Evolutionary conservation across 2,797 vertebrate genomes (phyloP).

Genomic region (Octomys mimax): DNA sequence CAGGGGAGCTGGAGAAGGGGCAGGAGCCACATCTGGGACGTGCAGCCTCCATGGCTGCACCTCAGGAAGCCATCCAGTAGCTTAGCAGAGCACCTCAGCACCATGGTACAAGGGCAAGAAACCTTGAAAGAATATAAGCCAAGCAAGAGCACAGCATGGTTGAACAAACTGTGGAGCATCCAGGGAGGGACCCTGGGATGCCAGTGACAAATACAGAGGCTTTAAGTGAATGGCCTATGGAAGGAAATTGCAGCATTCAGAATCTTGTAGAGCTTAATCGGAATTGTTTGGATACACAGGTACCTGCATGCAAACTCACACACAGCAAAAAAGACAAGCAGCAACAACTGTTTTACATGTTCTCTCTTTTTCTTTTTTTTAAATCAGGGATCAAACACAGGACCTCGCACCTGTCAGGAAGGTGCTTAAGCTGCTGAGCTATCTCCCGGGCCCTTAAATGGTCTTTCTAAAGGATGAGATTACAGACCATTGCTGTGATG

Average conservation of each 20-base stretch:
- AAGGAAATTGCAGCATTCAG: neutral
- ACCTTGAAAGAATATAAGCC: neutral
- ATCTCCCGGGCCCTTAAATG: too few species aligned
- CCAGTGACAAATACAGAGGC: neutral
- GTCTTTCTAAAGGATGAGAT: neutral
- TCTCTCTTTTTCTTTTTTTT: neutral
- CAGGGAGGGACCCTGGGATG: neutral
- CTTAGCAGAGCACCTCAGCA: neutral
- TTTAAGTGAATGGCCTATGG: neutral
- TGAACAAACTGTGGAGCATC: neutral
- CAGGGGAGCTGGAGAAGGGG: neutral
- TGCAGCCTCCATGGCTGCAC: neutral
- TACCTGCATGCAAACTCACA: neutral
- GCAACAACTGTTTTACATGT: neutral
- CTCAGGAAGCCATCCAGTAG: neutral
- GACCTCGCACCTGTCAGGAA: too few species aligned
- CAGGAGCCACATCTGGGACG: neutral
- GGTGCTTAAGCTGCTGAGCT: too few species aligned
- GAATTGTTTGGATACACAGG: neutral
- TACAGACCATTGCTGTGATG: neutral
- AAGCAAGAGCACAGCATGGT: neutral
- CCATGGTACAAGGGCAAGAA: conserved; percentile 7
- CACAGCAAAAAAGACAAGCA: neutral
- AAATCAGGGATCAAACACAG: too few species aligned
- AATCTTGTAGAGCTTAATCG: neutral